Base-by-base conservation (phyloP, 2,797 vertebrate species). In the Gambelia wislizenii region DNA sequence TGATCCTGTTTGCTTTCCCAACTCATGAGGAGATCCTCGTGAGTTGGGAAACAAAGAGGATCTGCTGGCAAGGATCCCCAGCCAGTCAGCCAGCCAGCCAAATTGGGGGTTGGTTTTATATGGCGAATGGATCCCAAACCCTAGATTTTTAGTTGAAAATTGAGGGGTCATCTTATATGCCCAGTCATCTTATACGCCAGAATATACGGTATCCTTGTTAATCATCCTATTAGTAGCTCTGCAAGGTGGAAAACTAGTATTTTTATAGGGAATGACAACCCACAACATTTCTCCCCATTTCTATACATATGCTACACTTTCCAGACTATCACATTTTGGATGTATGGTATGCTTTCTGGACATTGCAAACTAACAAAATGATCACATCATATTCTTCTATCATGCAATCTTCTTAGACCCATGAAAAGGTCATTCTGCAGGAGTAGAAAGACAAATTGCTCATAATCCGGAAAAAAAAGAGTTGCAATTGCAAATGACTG, bases 361-460 rank as follows among this genome's bases (percentile, higher is more conserved):
- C 33, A 84, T 91, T 94, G 76, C 90, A 83, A 87, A 83, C 89
- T 85, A 89, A 94, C 86, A 91, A 92, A 91, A 84, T 84, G 36
- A 89, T 90, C 86, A 78, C 90, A 52, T 78, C 89, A 10, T 25
- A 0, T 2, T 88, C 78, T 33, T 94, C 95, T 91, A 47, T 89
- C 90, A 90, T 67, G 86, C 75, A 90, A 88, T 90, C 79, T 85
- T 93, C 93, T 84, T 92, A 91, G 91, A 89, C 77, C 90, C 16
- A 94, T 54, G 67, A 54, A 86, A 95, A 95, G 87, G 87, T 92
- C 88, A 88, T 47, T 12, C 64, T 86, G 42, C 69, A 94, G 83
- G 64, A 82, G 0, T 67, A 80, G 74, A 61, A 47, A 72, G 87
- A 94, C 90, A 92, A 93, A 83, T 87, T 69, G 36, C 83, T 90